Conservation (phyloP, 92 coral and sea anemone genomes). For the Zoanthus gigantus region DNA sequence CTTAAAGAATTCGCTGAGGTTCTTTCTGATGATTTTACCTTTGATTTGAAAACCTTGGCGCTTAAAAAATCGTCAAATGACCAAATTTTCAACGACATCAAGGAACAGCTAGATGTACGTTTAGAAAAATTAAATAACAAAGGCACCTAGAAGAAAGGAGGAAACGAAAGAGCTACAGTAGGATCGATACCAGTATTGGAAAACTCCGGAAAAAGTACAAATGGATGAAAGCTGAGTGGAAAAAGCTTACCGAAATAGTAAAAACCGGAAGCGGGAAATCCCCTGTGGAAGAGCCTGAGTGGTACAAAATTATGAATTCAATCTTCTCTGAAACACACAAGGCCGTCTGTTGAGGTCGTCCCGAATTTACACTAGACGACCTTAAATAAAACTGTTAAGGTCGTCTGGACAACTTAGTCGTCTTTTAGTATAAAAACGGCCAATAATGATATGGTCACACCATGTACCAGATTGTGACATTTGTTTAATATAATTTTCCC, state of each 20-base stretch:
- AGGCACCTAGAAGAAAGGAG: conserved; percentile 49
- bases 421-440: no score
- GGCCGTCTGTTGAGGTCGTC: no score
- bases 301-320: conserved; percentile 26
- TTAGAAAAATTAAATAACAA: conserved; percentile 19
- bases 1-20: conserved; percentile 24
- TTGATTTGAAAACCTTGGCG: conserved; percentile 31
- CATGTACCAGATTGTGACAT: conserved; percentile 29
- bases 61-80: conserved; percentile 31
- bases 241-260: conserved; percentile 36
- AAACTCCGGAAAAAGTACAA: conserved; percentile 46
- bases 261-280: conserved; percentile 37
- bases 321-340: conserved; percentile 34
- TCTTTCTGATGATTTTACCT: conserved; percentile 39
- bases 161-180: conserved; percentile 15
- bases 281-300: conserved; percentile 18
- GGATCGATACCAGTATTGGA: conserved; percentile 31
- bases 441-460: conserved; percentile 4
- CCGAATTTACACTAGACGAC: no score
- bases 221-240: conserved; percentile 49
- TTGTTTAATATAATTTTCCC: conserved; percentile 26
- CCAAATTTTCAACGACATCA: conserved; percentile 37
- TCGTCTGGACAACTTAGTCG: no score
- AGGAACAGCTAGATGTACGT: conserved; percentile 28
- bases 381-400: no score